Conservation (phyloP, 2,888 invertebrate genomes). For the Sinhomidia bicolor region DNA sequence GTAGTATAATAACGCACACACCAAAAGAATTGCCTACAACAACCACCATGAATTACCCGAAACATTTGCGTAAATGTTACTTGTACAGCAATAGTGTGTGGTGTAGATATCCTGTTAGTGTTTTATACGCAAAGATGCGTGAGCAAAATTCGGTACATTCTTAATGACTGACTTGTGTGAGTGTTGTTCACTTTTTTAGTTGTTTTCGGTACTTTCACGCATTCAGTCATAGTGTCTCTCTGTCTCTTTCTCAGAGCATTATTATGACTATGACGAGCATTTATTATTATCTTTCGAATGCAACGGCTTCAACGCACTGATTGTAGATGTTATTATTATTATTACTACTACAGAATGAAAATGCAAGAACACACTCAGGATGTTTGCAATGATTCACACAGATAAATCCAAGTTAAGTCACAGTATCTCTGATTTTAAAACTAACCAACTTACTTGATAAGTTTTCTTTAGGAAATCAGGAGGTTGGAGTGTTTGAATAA, state of each 20-base stretch:
- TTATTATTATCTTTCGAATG: neutral
- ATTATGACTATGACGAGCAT: neutral
- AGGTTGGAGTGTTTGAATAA: neutral
- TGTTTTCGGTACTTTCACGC: neutral
- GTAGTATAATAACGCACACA: neutral
- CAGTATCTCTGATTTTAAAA: neutral
- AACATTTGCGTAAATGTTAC: conserved; percentile 27
- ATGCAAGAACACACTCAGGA: neutral
- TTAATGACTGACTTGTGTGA: neutral
- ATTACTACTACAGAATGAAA: neutral
- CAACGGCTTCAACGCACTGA: neutral
- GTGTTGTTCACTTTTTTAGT: neutral
- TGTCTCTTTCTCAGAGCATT: neutral
- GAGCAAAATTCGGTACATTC: conserved; percentile 44
- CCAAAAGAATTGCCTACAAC: conserved; percentile 11
- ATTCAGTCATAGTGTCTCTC: neutral
- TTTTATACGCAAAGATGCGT: conserved; percentile 56
- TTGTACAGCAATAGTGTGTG: neutral
- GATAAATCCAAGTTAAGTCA: conserved; percentile 60
- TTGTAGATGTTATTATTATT: neutral
- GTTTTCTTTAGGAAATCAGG: neutral
- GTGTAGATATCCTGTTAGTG: conserved; percentile 44
- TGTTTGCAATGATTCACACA: conserved; percentile 39
- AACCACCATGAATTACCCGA: conserved; percentile 51
- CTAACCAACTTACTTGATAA: too few relatives aligned